Base-by-base conservation (phyloP, 2,797 vertebrate genomes). In the Anguilla obscura region DNA sequence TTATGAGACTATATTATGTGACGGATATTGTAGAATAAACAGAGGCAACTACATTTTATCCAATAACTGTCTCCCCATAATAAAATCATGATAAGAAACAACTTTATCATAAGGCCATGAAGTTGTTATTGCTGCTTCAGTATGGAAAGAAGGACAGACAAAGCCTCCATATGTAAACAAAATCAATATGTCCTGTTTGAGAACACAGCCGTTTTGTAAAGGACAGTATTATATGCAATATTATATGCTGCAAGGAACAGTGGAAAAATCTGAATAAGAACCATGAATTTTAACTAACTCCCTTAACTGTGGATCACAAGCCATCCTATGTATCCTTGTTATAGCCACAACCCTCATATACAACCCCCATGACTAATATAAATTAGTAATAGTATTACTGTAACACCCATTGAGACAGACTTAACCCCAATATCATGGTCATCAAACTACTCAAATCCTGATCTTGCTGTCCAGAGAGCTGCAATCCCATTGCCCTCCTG, bases 71-170 rank as follows among this genome's bases (percentile, higher is more conserved):
- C 69, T 85, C 54, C 33, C 52, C 54, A 40, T 76, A 76, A 85
- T 86, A 71, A 85, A 85, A 79, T 33, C 50, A 82, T 50, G 79
- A 50, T n/a, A 82, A 50, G 21, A 50, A 82, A n/a, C 79, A 82
- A 50, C 6, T 48, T 6, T 50, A 82, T 50, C 79, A 82, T n/a
- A 82, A 50, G 21, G 21, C 36, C n/a, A 24, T 80, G 9, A 33
- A 36, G 71, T 48, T 80, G 48, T 80, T 80, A n/a, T 21, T 24
- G 18, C 40, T 80, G 40, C 76, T 40, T 82, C 33, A 50, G n/a
- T 21, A 27, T 69, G 40, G 24, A 48, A 82, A 82, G 16, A 82
- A 48, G 21, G 40, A 48, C 24, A 24, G 40, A 48, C 24, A 24
- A 50, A 79, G 10, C n/a, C 74, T 36, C 74, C 21, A 50, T 3